A percentile compares a stretch with the other conserved stretches of the same genome.
Conservation (phyloP, 2,888 invertebrate genomes). For the Vannuccia rotundouncinata region DNA sequence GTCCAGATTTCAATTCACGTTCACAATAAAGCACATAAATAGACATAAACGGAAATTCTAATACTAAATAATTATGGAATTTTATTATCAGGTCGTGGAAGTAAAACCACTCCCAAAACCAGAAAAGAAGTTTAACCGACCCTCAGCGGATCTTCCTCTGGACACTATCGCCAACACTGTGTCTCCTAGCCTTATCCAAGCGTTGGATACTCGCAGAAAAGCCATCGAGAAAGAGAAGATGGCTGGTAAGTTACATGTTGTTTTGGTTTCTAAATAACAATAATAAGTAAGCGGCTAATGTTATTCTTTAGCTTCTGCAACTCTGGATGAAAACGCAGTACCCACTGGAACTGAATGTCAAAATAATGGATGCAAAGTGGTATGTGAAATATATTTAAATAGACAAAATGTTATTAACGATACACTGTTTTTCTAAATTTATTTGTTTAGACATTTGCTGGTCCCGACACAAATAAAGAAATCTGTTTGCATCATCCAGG, state of each 20-base stretch:
- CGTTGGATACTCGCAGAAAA: background rate
- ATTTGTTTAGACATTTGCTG: conserved; percentile 14
- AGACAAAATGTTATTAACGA: background rate
- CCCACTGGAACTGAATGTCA: conserved; percentile 73
- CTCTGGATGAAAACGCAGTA: conserved; percentile 33
- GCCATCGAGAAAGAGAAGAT: background rate
- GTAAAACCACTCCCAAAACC: conserved; percentile 34
- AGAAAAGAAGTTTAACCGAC: conserved; percentile 48
- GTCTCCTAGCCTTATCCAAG: background rate
- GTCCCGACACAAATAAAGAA: conserved; percentile 57
- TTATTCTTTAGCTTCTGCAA: background rate
- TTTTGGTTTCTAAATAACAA: too few relatives aligned
- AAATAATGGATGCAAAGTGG: conserved; percentile 70
- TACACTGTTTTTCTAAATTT: background rate
- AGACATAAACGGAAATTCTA: too few relatives aligned
- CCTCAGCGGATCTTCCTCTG: conserved; percentile 40
- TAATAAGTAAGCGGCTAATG: too few relatives aligned
- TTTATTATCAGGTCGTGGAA: background rate
- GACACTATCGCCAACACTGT: background rate
- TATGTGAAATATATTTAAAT: conserved; percentile 44
- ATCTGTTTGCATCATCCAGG: conserved; percentile 78
- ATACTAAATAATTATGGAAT: too few relatives aligned
- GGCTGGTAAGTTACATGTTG: background rate
- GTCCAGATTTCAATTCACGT: too few relatives aligned
- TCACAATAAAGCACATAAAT: too few relatives aligned